Conservation (phyloP, 2,797 vertebrate genomes). For the Otolemur crassicaudatus region DNA sequence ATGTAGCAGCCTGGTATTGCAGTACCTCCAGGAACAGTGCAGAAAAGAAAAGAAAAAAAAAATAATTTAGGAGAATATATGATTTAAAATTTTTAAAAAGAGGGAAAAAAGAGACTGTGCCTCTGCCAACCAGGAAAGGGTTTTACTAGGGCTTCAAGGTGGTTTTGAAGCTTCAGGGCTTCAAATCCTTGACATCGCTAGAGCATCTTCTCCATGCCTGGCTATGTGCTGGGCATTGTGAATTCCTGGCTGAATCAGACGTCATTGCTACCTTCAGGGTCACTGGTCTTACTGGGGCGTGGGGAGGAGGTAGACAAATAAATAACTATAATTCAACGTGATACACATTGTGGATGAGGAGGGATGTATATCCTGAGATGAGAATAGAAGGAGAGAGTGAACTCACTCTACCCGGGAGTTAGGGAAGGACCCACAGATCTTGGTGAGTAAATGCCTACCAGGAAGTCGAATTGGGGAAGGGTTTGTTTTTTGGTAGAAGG, state of each 20-base stretch:
- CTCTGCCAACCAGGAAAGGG: neutral
- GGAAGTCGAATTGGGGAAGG: neutral
- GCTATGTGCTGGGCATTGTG: neutral
- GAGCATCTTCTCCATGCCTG: neutral
- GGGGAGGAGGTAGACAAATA: neutral
- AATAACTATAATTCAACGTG: neutral
- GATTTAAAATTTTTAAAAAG: too few relatives aligned
- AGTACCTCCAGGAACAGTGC: too few relatives aligned
- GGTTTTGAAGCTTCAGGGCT: too few relatives aligned
- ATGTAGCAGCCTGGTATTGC: too few relatives aligned
- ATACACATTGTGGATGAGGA: neutral
- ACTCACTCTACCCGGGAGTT: neutral
- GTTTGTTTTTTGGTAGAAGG: neutral
- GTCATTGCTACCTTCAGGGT: neutral
- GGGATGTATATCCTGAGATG: neutral
- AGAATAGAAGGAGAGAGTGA: neutral
- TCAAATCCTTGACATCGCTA: neutral
- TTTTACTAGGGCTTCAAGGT: neutral
- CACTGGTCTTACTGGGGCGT: neutral
- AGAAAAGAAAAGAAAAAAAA: too few relatives aligned
- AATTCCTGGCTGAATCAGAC: neutral
- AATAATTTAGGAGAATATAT: too few relatives aligned
- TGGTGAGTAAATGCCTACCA: neutral
- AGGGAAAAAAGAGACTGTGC: neutral
- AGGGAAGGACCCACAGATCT: neutral